Percentiles rank a stretch among this genome's conserved stretches.
phyloP scores from a whole-genome alignment of 2,113 vertebrate genomes.

The Poicephalus meyeri region DNA sequence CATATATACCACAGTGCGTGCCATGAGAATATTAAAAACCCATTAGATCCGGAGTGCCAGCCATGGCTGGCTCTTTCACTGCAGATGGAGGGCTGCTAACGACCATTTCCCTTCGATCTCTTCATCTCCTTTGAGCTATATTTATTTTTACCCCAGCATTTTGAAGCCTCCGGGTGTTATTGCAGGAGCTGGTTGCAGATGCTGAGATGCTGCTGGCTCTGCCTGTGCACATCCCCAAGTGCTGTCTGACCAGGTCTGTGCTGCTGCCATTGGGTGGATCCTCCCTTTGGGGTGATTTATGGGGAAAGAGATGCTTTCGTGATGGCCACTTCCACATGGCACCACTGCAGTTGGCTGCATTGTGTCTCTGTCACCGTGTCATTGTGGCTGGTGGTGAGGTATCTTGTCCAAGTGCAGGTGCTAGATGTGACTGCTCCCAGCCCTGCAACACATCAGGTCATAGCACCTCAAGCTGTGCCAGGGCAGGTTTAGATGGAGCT shows the following conservation, averaged over 20 bases:
- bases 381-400: fast-evolving
- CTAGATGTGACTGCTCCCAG: neutral
- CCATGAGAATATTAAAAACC: conserved; percentile 53
- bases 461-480: neutral
- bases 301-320: neutral
- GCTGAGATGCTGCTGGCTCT: neutral
- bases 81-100: conserved; percentile 40
- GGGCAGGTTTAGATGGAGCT: neutral
- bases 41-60: neutral
- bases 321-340: fast-evolving
- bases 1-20: conserved; percentile 18
- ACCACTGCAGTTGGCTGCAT: fast-evolving
- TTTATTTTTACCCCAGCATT: conserved; percentile 5
- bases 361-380: fast-evolving
- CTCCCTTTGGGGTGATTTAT: neutral
- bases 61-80: conserved; percentile 22
- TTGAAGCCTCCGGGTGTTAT: neutral
- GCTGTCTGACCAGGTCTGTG: neutral
- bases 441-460: neutral
- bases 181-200: neutral
- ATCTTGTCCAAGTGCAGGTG: neutral
- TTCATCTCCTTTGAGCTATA: conserved; percentile 8
- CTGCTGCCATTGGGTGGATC: fast-evolving
- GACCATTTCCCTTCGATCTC: conserved; percentile 40
- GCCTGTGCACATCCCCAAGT: neutral